phyloP scores from a whole-genome alignment of 2,113 vertebrate species.

The Neopipo cinnamomea region DNA sequence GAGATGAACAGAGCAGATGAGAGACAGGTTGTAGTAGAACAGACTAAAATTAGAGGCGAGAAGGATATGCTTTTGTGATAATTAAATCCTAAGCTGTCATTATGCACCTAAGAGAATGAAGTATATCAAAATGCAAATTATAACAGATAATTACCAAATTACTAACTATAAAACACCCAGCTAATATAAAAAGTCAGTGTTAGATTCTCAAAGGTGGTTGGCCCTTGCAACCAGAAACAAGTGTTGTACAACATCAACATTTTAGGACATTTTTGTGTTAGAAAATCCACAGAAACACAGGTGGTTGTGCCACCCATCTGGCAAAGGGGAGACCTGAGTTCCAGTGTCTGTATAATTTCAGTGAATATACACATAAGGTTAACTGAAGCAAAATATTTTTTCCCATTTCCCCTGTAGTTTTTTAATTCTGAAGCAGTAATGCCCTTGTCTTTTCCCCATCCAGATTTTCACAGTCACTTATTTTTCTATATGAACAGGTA shows the following conservation, averaged over 20 bases:
- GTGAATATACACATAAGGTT: not conserved
- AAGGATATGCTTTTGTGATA: slow-evolving; percentile 1
- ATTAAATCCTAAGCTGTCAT: slow-evolving; percentile 46
- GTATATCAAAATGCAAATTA: slow-evolving; percentile 48
- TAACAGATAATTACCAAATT: slow-evolving; percentile 48
- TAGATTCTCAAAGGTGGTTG: not conserved
- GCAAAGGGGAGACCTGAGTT: not conserved
- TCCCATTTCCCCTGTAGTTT: not conserved
- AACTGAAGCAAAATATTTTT: slow-evolving; percentile 13
- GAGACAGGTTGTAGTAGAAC: slow-evolving; percentile 31
- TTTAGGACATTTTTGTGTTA: not conserved
- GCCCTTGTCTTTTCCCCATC: not conserved
- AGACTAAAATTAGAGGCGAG: slow-evolving; percentile 27
- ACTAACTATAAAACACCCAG: slow-evolving; percentile 23
- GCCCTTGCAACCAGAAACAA: not conserved
- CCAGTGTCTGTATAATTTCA: not conserved
- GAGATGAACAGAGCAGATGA: not conserved
- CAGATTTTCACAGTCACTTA: not conserved
- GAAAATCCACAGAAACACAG: slow-evolving; percentile 13
- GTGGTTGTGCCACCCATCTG: not conserved
- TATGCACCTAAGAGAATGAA: slow-evolving; percentile 33
- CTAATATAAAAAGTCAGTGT: not conserved
- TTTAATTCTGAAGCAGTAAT: not conserved
- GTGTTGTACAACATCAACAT: not conserved
- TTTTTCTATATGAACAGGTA: not conserved